Base-by-base conservation (phyloP, 1,140 invertebrate genomes). In the Drosophila pallidifrons region DNA sequence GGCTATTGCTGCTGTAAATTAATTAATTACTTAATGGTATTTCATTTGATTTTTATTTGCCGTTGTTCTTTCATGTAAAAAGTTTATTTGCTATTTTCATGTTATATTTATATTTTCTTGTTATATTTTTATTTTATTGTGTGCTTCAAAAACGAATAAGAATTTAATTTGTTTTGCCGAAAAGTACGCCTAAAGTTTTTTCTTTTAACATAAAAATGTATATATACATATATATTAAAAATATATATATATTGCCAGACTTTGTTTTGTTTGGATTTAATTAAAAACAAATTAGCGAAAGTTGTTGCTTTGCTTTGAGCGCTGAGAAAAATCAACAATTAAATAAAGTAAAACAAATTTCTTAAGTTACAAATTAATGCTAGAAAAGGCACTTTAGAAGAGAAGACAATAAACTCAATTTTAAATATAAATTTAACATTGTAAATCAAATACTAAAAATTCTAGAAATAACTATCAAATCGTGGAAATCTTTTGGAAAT, bases 371-470 rank as follows among this genome's bases (percentile, higher is more conserved):
- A 82, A 86, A 86, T 87, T 88, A 75, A 88, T 49, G 55, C 83
- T 88, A 88, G 83, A 88, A 88, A 88, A 88, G 83, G 83, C 83
- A 89, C 83, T 87, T 87, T 83, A 87, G 83, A 87, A 75, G 66
- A 68, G 67, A 47, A 30, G n/a, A 30, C 54, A 55, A 11, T 13
- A 30, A 8, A 51, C n/a, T 11, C 6, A 3, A 7, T 16, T 38
- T 30, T 10, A 65, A 59, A 46, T n/a, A 52, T 7, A 25, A n/a
- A 45, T 3, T 32, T 8, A 3, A 38, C 20, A 15, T 25, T 35
- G 0, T 8, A 15, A 25, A 45, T 30, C 4, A 52, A 32, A 30
- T 16, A 20, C 16, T 38, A 15, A 45, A 46, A 28, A 10, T 2
- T 58, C 1, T 45, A 10, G 25, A 68, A 68, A 15, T 51, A 5